Evolutionary conservation across 2,113 vertebrate genomes (phyloP).

Genomic region (Microcebus ravelobensis): DNA sequence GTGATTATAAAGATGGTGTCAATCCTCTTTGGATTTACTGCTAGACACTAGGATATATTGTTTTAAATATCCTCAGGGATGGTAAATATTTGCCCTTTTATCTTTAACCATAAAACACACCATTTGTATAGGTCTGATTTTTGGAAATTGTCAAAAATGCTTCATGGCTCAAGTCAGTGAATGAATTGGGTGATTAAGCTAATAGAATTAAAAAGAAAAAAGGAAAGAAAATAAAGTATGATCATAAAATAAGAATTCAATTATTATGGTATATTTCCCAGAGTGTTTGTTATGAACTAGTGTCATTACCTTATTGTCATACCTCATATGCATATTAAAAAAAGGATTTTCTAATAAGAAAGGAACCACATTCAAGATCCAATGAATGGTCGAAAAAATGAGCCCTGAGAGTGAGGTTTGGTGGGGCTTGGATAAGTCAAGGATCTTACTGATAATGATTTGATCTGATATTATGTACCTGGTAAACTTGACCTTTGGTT

Average conservation of each 20-base stretch:
- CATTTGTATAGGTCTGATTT: not conserved
- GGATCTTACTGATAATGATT: not conserved
- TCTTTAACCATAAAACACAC: not conserved
- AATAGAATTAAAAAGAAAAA: not conserved
- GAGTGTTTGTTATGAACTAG: not conserved
- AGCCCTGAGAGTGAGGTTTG: not conserved
- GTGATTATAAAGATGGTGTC: not conserved
- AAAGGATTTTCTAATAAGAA: not conserved
- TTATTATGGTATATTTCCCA: not conserved
- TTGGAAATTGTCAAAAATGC: not conserved
- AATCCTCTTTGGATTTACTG: not conserved
- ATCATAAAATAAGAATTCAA: not conserved
- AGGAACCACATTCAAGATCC: not conserved
- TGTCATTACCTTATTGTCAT: not conserved
- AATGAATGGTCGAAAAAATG: not conserved
- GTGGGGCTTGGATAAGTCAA: not conserved
- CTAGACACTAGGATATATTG: not conserved
- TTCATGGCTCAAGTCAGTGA: not conserved
- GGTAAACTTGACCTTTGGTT: not conserved
- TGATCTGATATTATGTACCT: not conserved
- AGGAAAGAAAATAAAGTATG: not conserved
- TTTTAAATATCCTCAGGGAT: not conserved
- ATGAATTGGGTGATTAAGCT: not conserved
- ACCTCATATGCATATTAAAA: not conserved
- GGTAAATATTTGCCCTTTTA: not conserved